These are phyloP conservation scores for Xenops minutus DNA, from an alignment of 2,797 vertebrate species.

Conservation along the genomic window DNA sequence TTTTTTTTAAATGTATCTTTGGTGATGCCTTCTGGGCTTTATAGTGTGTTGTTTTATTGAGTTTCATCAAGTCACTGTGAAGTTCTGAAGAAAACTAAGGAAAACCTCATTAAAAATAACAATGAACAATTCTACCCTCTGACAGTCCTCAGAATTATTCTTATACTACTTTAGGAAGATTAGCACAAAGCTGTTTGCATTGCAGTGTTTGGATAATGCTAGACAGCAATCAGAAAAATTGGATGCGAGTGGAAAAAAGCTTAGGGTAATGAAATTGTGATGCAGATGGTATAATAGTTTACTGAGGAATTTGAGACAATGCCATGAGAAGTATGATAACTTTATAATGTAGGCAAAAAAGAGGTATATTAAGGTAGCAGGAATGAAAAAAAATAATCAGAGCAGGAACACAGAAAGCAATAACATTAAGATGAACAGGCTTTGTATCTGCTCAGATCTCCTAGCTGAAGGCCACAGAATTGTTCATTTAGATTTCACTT, in stretches of 20 bases:
- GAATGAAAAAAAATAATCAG: background rate
- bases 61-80: background rate
- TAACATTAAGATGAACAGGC: background rate
- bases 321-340: slow-evolving; percentile 13
- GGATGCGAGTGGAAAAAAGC: background rate
- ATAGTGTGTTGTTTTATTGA: background rate
- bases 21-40: background rate
- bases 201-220: background rate
- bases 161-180: slow-evolving; percentile 10
- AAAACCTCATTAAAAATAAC: slow-evolving; percentile 4
- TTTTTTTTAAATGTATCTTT: background rate
- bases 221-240: slow-evolving; percentile 25
- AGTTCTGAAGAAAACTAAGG: background rate
- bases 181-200: background rate
- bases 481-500: background rate
- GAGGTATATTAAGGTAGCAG: background rate
- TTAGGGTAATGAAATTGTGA: background rate
- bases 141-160: background rate
- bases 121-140: background rate
- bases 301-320: background rate
- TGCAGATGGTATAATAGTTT: background rate
- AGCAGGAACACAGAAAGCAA: background rate
- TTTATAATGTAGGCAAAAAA: background rate
- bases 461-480: background rate
- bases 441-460: background rate